A percentile compares a stretch with the other conserved stretches of the same genome.
These are phyloP conservation scores for Typhlichthys subterraneus DNA, from an alignment of 2,797 vertebrate species.

Conservation along the genomic window DNA sequence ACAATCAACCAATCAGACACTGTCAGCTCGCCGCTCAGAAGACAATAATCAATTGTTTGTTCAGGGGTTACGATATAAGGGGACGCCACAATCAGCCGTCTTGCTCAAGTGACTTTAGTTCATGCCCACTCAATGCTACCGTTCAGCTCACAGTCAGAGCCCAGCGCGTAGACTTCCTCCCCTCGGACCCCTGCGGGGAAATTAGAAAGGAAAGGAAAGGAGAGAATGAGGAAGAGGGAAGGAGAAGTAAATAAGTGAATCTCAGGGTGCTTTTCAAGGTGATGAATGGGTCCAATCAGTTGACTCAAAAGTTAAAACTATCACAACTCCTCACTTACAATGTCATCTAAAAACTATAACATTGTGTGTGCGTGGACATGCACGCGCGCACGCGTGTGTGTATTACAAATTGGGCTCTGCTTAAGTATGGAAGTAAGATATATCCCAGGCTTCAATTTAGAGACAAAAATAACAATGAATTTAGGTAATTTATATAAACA, in stretches of 20 bases:
- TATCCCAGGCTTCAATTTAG: constrained; percentile 39
- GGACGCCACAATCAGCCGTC: constrained; percentile 76
- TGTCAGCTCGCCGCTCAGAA: constrained; percentile 87
- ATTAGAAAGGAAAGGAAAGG: constrained; percentile 15
- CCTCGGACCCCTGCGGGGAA: constrained; percentile 40
- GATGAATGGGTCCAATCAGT: constrained; percentile 27
- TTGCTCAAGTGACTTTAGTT: constrained; percentile 74
- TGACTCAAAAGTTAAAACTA: constrained; percentile 54
- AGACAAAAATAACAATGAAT: constrained; percentile 6
- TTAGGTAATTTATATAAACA: background rate
- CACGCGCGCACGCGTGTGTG: constrained; percentile 6
- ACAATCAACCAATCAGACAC: constrained; percentile 97
- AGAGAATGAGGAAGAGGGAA: constrained; percentile 36
- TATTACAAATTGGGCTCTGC: constrained; percentile 43
- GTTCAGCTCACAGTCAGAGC: constrained; percentile 59
- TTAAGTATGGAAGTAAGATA: constrained; percentile 50
- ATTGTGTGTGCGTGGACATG: constrained; percentile 2
- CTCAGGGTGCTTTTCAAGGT: background rate
- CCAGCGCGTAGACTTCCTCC: constrained; percentile 64
- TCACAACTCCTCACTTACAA: constrained; percentile 22
- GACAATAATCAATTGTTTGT: constrained; percentile 91
- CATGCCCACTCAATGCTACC: constrained; percentile 66
- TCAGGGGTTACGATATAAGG: constrained; percentile 77
- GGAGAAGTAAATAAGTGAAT: constrained; percentile 11
- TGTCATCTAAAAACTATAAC: constrained; percentile 32